A percentile compares a stretch with the other conserved stretches of the same genome.
These are phyloP conservation scores for Penaeus chinensis DNA, from an alignment of 1,140 invertebrate species.

Conservation along the genomic window DNA sequence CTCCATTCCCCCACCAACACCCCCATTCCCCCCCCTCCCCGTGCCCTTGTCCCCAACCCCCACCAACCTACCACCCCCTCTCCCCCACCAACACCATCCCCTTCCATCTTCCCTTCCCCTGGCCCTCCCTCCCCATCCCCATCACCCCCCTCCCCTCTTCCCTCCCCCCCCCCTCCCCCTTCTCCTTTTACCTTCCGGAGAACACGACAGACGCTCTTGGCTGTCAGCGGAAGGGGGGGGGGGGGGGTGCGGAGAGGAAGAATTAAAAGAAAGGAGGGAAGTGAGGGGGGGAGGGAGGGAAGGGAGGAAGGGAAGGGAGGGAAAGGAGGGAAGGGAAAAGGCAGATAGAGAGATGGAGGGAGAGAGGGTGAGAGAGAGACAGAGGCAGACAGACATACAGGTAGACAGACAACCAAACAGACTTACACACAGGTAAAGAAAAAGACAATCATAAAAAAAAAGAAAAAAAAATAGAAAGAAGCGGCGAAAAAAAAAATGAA, in stretches of 20 bases:
- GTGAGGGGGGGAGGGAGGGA: too few species aligned
- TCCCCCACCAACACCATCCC: neutral
- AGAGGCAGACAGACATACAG: neutral
- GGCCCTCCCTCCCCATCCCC: neutral
- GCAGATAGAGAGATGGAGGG: conserved; percentile 10
- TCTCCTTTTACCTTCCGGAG: too few species aligned
- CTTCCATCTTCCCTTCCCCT: neutral
- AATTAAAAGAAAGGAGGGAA: too few species aligned
- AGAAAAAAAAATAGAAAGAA: neutral
- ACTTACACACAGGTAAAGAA: neutral
- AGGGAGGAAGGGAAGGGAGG: neutral
- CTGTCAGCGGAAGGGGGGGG: too few species aligned
- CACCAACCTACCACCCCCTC: neutral
- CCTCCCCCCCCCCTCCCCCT: too few species aligned
- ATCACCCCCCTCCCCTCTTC: too few species aligned
- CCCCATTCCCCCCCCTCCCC: too few species aligned
- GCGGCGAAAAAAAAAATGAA: neutral
- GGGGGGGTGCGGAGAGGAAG: too few species aligned
- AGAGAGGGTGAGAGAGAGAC: conserved; percentile 15
- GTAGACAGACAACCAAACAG: neutral
- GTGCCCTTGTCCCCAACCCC: neutral
- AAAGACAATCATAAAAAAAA: neutral
- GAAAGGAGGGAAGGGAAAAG: neutral
- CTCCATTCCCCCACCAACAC: neutral
- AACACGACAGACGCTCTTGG: too few species aligned